Base-by-base conservation (phyloP, 2,888 invertebrate species). In the Cinara cedri region DNA sequence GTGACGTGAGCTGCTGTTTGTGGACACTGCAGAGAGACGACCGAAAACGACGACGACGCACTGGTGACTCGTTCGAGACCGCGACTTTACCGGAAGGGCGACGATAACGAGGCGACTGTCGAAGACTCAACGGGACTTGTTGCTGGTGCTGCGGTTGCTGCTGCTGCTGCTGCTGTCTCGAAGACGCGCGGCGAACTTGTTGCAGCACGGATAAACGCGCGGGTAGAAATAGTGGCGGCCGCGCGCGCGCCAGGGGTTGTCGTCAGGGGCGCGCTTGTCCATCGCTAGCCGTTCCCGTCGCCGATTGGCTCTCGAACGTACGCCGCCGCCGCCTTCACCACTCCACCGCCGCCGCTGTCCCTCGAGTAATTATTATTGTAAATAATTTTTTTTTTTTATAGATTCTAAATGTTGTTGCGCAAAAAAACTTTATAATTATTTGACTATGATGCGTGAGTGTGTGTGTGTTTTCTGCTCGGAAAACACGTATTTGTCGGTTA, bases 141-240 rank as follows among this genome's bases (percentile, higher is more conserved):
- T 76, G 76, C 76, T 68, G 66, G 57, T 72, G 72, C 57, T 57
- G 72, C 72, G 57, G 71, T 46, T 14, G 14, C 10, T 14, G 14
- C 6, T 1, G 10, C 46, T 14, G 44, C 44, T 60, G 60, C 46
- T 60, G 72, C 72, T 46, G 55, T 49, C 68, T 46, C 68, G 60
- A 60, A 66, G 76, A 78, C 76, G 76, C 51, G 54, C 54, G 8
- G 34, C 75, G 46, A 76, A 76, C 76, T 76, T 76, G 76, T 76
- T 76, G 76, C 76, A 66, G 68, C 66, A 49, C 76, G 21, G 65
- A 63, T 74, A 49, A 60, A 74, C 34, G 57, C 34, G 75, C 63
- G 46, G 19, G n/a, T 13, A 46, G n/a, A 51, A 14, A 6, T 34
- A 1, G 51, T n/a, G 4, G 51, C 51, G 51, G 34, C 34, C 34